Evolutionary conservation across 2,797 vertebrate genomes (phyloP).

Genomic region (Eurystomus glaucurus): DNA sequence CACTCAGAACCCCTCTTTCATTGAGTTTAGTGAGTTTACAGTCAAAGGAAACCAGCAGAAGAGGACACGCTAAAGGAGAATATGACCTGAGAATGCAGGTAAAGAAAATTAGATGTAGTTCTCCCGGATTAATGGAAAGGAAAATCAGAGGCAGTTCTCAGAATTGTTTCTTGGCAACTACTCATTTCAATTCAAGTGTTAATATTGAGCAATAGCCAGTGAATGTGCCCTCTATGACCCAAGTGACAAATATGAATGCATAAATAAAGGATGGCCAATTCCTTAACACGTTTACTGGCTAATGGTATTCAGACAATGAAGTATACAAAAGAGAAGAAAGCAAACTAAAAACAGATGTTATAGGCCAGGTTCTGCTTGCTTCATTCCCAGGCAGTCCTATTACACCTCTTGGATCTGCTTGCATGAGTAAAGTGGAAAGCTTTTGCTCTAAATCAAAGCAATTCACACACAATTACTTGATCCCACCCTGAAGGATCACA

Average conservation of each 20-base stretch:
- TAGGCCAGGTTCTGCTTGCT: not conserved
- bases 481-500: not conserved
- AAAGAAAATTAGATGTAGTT: not conserved
- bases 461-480: not conserved
- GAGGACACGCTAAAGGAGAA: not conserved
- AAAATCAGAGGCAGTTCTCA: constrained; percentile 23
- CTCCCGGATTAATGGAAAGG: not conserved
- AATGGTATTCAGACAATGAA: not conserved
- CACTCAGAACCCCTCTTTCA: not conserved
- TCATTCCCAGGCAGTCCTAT: not conserved
- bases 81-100: not conserved
- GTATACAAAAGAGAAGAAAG: not conserved
- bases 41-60: not conserved
- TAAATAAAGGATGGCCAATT: not conserved
- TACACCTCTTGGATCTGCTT: not conserved
- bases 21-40: not conserved
- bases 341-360: not conserved
- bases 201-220: not conserved
- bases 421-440: not conserved
- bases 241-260: not conserved
- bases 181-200: constrained; percentile 24
- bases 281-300: not conserved
- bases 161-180: not conserved
- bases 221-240: not conserved
- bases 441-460: not conserved